Conservation (phyloP, 2,113 vertebrate genomes). For the Leptobrachium leishanense region DNA sequence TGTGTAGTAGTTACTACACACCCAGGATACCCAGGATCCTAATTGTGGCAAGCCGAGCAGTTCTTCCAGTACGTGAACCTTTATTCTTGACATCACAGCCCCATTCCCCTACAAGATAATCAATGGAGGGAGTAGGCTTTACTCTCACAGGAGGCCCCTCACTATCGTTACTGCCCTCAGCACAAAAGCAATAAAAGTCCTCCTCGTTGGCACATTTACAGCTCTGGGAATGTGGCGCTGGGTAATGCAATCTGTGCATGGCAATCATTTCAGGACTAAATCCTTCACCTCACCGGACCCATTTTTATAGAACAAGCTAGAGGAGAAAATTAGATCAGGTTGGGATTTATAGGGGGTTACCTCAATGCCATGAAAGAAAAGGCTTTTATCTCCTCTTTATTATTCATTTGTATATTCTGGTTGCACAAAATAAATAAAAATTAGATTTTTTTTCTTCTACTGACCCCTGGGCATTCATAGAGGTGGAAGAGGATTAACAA, state of each 20-base stretch:
- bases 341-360: slow-evolving; percentile 16
- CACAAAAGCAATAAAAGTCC: slow-evolving; percentile 36
- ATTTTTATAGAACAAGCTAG: slow-evolving; percentile 35
- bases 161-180: slow-evolving; percentile 16
- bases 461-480: not conserved
- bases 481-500: not conserved
- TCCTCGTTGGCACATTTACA: slow-evolving; percentile 17
- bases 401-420: not conserved
- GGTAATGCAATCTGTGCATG: slow-evolving; percentile 30
- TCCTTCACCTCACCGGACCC: slow-evolving; percentile 34
- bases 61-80: no score
- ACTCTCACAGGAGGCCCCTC: not conserved
- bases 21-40: no score
- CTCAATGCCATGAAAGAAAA: not conserved
- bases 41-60: no score
- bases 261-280: slow-evolving; percentile 39
- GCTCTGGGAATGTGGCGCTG: slow-evolving; percentile 21
- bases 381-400: no score
- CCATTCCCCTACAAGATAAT: not conserved
- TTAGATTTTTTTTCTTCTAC: not conserved
- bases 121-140: not conserved
- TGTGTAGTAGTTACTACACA: no score
- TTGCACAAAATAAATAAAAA: not conserved
- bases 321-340: slow-evolving; percentile 37
- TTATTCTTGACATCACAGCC: no score